Evolutionary conservation across 2,888 invertebrate species (phyloP).

Genomic region (Pomacea canaliculata): DNA sequence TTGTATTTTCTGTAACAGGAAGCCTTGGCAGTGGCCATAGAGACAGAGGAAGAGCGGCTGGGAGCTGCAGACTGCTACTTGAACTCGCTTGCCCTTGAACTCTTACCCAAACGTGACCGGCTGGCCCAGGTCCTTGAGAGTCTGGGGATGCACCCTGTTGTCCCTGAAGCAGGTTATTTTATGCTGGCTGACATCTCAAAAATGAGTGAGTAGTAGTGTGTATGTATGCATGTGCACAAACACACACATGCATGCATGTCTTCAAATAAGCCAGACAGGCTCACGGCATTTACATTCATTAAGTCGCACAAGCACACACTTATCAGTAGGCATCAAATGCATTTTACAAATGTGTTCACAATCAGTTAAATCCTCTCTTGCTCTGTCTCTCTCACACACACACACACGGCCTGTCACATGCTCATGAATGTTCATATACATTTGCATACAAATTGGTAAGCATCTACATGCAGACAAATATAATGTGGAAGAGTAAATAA

Average conservation of each 20-base stretch:
- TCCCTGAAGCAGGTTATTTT: conserved; percentile 98
- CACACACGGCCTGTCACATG: no score
- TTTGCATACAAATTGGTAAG: no score
- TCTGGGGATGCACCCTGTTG: conserved; percentile 88
- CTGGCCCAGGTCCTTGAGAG: conserved; percentile 71
- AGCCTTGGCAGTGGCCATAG: conserved; percentile 90
- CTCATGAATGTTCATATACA: no score
- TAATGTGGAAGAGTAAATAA: no score
- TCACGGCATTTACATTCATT: neutral
- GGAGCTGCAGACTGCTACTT: conserved; percentile 86
- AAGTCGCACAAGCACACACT: no score
- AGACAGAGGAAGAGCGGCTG: conserved; percentile 81
- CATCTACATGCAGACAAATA: no score
- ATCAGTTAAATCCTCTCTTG: no score
- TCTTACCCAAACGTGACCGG: conserved; percentile 73
- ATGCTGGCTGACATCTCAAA: conserved; percentile 91
- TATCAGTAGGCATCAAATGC: no score
- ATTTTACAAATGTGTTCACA: no score
- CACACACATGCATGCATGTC: neutral
- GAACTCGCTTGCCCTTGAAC: conserved; percentile 79
- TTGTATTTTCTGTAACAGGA: conserved; percentile 75
- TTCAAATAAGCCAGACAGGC: neutral
- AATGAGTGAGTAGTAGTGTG: conserved; percentile 45
- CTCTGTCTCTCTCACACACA: no score
- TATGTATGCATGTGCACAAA: neutral